Base-by-base conservation (phyloP, 2,888 invertebrate species). In the Tridacna gigas region DNA sequence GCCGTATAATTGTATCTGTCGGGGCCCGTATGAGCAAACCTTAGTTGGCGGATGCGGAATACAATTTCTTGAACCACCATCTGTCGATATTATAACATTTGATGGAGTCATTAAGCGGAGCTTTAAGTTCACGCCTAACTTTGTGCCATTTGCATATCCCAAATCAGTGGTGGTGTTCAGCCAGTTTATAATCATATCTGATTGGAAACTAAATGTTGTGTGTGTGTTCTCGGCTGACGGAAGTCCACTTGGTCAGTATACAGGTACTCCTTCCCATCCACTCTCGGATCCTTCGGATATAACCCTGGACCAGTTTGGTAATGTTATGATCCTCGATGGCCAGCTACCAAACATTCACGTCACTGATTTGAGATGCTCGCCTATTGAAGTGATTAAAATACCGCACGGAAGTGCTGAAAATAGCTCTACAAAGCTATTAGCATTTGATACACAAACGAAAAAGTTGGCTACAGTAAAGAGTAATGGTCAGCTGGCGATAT, bases 301-400 rank as follows among this genome's bases (percentile, higher is more conserved):
- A 65, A 83, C 84, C 0, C 25, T 85, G 20, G 85, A 87, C 37
- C 79, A 77, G 11, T 69, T 51, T 48, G 87, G 84, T 26, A 84
- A 87, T 45, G 75, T 87, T 18, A 60, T 87, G 79, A 79, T 87
- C 15, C 71, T 85, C 0, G 83, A 87, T 77, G 85, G 83, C 12
- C 74, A 87, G 20, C 37, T 81, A 15, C 67, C 74, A 12, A 85
- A 77, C 28, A 83, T 87, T 26, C 87, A 87, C 74, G 75, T 87
- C 4, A 82, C 83, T 20, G 83, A 85, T 51, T 22, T 77, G 18
- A 67, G 73, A 20, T 80, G 84, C 47, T 66, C 79, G 18, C 81
- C 77, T 0, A 47, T 87, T 7, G 80, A 85, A 74, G 74, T 87
- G 20, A 81, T 87, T 5, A 79, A 83, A 74, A 26, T 82, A 13